Conservation (phyloP, 2,888 invertebrate species). For the Calliopum simillimum region DNA sequence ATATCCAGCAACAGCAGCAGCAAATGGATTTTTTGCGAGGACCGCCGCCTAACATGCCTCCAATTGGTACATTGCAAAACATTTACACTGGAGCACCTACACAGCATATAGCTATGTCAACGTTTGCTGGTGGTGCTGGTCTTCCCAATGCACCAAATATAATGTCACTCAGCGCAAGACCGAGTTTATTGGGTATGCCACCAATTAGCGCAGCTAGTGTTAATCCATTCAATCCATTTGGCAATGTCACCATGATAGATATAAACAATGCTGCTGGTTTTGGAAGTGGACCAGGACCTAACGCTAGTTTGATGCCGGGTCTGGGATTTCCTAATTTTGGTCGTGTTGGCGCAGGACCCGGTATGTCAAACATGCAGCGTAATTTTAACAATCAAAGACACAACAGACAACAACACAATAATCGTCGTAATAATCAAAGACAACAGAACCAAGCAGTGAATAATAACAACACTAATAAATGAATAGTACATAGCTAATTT, state of each 20-base stretch:
- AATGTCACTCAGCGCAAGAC: constrained; percentile 64
- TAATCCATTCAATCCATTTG: constrained; percentile 52
- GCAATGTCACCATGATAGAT: constrained; percentile 7
- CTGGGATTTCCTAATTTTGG: constrained; percentile 1
- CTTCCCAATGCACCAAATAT: constrained; percentile 57
- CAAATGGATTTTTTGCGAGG: constrained; percentile 56
- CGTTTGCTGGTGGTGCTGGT: constrained; percentile 64
- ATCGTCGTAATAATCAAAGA: no score
- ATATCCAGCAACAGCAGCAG: constrained; percentile 31
- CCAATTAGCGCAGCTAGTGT: constrained; percentile 59
- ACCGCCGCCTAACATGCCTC: constrained; percentile 58
- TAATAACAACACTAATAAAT: no score
- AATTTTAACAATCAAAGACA: constrained; percentile 18
- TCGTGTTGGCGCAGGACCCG: background rate
- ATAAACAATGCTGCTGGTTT: background rate
- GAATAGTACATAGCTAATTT: no score
- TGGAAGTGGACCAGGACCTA: background rate
- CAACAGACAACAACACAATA: background rate
- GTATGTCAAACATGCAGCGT: constrained; percentile 16
- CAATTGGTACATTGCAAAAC: constrained; percentile 25
- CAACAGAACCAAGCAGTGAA: no score
- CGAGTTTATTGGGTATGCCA: constrained; percentile 72
- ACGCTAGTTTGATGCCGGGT: background rate
- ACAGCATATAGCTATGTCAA: constrained; percentile 39
- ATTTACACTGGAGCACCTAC: constrained; percentile 31